Base-by-base conservation (phyloP, 2,113 vertebrate species). In the Nerophis lumbriciformis region DNA sequence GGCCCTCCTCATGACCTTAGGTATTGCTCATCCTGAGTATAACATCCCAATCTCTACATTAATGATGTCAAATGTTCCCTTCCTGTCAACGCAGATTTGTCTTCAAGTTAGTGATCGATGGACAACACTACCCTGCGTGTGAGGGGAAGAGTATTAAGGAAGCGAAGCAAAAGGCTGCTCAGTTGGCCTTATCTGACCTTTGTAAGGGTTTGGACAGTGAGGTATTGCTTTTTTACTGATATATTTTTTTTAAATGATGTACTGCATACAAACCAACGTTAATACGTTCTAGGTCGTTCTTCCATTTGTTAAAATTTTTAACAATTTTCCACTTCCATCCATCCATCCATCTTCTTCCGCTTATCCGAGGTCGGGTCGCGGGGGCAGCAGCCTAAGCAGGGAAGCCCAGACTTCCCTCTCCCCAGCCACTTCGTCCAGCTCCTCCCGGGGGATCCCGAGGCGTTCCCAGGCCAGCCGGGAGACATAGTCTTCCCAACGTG, bases 131-230 rank as follows among this genome's bases (percentile, higher is more conserved):
- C 47, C 70, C 86, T 3, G 76, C 83, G 49, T 76, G 61, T 48
- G 44, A 59, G 16, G 90, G 87, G 6, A 87, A 67, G 53, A 85
- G 0, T 8, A 0, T 2, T 1, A 88, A 79, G 48, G 72, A 86
- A 6, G 88, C 89, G 5, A 77, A 16, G 73, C 81, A 81, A 42
- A 71, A 77, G 1, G 88, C 90, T 14, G 87, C 90, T 48, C 44
- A 63, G 59, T 45, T 59, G 15, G 85, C 86, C 14, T 87, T 62
- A 81, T 58, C 3, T 49, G 63, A 62, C 45, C 63, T 89, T 21
- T 48, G 65, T 7, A 58, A 78, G 4, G 67, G 69, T 37, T 80
- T n/a, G 38, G 44, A 80, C 74, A 84, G 66, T 53, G 77, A 78
- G 85, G 88, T 88, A 80, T 38, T 52, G 6, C 12, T 44, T 19